Percentiles rank a stretch among this genome's conserved stretches.
phyloP scores from a whole-genome alignment of 2,113 vertebrate genomes.

The Scophthalmus maximus region DNA sequence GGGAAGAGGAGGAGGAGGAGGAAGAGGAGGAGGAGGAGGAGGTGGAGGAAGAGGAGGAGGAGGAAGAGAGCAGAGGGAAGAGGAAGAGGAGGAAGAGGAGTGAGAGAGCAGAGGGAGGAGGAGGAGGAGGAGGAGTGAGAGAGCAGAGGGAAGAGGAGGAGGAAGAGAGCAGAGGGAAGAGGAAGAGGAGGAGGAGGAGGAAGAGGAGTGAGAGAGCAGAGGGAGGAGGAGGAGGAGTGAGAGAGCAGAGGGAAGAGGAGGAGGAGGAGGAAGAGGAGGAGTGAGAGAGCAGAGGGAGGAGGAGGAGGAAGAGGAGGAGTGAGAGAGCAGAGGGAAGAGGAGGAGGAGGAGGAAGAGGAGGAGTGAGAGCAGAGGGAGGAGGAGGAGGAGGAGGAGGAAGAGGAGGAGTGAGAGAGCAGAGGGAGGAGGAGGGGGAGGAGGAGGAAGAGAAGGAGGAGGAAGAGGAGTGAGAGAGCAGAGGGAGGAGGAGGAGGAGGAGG shows the following conservation, averaged over 20 bases:
- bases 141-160: too few relatives aligned
- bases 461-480: constrained; percentile 5
- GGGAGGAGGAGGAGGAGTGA: constrained; percentile 17
- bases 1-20: constrained; percentile 15
- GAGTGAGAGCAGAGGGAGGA: constrained; percentile 12
- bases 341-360: constrained; percentile 21
- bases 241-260: constrained; percentile 5
- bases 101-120: constrained; percentile 8
- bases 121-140: too few relatives aligned
- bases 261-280: constrained; percentile 33
- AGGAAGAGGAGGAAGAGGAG: constrained; percentile 12
- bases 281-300: constrained; percentile 7
- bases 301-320: constrained; percentile 25
- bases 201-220: constrained; percentile 24
- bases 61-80: constrained; percentile 8
- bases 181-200: too few relatives aligned
- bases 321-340: constrained; percentile 8
- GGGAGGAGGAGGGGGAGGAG: constrained; percentile 13
- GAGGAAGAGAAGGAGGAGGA: constrained; percentile 10
- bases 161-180: constrained; percentile 7
- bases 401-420: constrained; percentile 24
- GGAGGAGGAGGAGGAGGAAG: too few relatives aligned
- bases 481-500: constrained; percentile 16
- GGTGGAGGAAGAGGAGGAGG: constrained; percentile 5
- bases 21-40: constrained; percentile 5